Evolutionary conservation across 2,113 vertebrate genomes (phyloP).

Genomic region (Rutilus rutilus): DNA sequence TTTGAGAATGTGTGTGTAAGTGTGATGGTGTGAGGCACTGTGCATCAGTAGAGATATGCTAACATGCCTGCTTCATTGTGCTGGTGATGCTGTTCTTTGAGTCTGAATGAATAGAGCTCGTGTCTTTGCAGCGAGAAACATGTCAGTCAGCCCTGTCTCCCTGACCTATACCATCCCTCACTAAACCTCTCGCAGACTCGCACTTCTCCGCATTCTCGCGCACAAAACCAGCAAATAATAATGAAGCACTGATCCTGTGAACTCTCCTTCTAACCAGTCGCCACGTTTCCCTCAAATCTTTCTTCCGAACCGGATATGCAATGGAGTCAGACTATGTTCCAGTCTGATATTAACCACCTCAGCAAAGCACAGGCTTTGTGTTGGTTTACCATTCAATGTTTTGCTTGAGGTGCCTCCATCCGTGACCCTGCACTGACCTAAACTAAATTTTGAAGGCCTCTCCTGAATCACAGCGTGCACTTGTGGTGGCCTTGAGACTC

Average conservation of each 20-base stretch:
- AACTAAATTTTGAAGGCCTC: slow-evolving; percentile 25
- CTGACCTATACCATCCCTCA: slow-evolving; percentile 21
- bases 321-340: not conserved
- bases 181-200: not conserved
- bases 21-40: not conserved
- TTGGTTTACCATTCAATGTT: not conserved
- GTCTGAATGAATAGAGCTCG: slow-evolving; percentile 49
- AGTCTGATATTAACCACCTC: not conserved
- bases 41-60: slow-evolving; percentile 69
- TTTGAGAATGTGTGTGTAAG: not conserved
- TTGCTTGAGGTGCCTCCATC: slow-evolving; percentile 10
- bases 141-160: slow-evolving; percentile 29
- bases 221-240: slow-evolving; percentile 17
- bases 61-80: slow-evolving; percentile 69
- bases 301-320: slow-evolving; percentile 12
- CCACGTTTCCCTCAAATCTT: not conserved
- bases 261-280: slow-evolving; percentile 9
- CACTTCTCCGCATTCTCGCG: slow-evolving; percentile 33
- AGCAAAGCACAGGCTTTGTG: not conserved
- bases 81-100: slow-evolving; percentile 41
- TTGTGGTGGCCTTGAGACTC: slow-evolving; percentile 4
- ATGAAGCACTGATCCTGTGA: slow-evolving; percentile 5
- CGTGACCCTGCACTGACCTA: not conserved
- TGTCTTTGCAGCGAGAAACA: slow-evolving; percentile 50
- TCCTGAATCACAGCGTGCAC: slow-evolving; percentile 1